phyloP scores from a whole-genome alignment of 2,888 invertebrate species.

The Patella ulyssiponensis region DNA sequence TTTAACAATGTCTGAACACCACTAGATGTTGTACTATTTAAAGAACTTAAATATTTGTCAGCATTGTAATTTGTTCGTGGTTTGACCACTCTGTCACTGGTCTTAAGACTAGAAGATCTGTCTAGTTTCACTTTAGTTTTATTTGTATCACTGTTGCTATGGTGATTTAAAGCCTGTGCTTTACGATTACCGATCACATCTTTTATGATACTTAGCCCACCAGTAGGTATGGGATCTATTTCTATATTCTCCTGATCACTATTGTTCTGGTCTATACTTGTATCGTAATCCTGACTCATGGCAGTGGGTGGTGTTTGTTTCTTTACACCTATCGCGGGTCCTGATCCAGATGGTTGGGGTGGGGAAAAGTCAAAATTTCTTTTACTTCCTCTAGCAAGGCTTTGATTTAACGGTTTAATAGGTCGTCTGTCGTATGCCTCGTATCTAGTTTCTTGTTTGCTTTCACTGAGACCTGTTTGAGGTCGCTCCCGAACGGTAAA shows the following conservation, averaged over 20 bases:
- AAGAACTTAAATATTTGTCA: slow-evolving; percentile 1
- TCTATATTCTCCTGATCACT: slow-evolving; percentile 38
- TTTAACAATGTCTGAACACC: neutral
- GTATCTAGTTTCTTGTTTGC: slow-evolving; percentile 41
- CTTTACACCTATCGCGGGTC: slow-evolving; percentile 50
- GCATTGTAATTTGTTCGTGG: neutral
- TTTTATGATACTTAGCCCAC: slow-evolving; percentile 33
- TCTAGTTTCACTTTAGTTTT: slow-evolving; percentile 4
- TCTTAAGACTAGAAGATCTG: neutral
- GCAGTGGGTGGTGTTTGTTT: slow-evolving; percentile 55
- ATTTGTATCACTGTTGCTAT: slow-evolving; percentile 2
- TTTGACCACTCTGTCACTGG: neutral
- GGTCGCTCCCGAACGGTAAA: slow-evolving; percentile 30
- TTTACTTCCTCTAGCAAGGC: slow-evolving; percentile 46
- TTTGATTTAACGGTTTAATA: slow-evolving; percentile 59
- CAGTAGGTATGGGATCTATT: slow-evolving; percentile 20
- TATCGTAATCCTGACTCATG: slow-evolving; percentile 59
- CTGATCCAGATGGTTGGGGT: slow-evolving; percentile 54
- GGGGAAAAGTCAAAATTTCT: slow-evolving; percentile 52
- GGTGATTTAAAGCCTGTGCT: slow-evolving; percentile 13
- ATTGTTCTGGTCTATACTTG: slow-evolving; percentile 50
- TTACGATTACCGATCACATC: slow-evolving; percentile 30
- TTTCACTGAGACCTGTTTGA: slow-evolving; percentile 40
- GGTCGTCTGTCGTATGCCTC: slow-evolving; percentile 58
- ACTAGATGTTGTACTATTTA: slow-evolving; percentile 6